phyloP scores from a whole-genome alignment of 2,888 invertebrate genomes.

The Thysanoteuthis rhombus region DNA sequence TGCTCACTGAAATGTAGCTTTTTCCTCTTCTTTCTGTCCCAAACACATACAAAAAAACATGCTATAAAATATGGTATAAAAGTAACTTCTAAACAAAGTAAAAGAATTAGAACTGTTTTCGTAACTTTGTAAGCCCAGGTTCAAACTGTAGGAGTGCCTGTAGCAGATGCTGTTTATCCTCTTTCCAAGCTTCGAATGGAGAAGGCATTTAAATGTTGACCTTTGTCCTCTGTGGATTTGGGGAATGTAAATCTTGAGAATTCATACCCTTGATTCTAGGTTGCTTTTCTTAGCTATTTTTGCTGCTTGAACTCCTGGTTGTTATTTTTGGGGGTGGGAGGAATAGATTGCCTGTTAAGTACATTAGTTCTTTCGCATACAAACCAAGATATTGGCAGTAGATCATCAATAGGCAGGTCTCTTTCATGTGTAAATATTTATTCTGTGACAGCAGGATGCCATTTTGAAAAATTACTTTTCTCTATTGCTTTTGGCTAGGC shows the following conservation, averaged over 20 bases:
- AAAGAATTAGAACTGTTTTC: neutral
- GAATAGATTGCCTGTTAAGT: neutral
- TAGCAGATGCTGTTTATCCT: constrained; percentile 12
- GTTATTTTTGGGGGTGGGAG: neutral
- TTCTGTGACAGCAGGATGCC: neutral
- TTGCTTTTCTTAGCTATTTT: neutral
- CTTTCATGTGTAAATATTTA: neutral
- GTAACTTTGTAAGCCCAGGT: neutral
- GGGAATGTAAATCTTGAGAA: neutral
- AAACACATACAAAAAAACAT: neutral
- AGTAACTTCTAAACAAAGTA: neutral
- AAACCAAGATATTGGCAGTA: neutral
- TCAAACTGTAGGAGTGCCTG: neutral
- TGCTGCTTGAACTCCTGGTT: neutral
- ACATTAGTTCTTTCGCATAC: neutral
- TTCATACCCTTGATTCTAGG: neutral
- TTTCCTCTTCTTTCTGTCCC: too few species aligned
- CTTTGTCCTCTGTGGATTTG: neutral
- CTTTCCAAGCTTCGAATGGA: neutral
- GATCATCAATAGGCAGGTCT: neutral
- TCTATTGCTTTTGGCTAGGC: neutral
- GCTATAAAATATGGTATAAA: neutral
- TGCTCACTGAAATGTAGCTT: too few species aligned
- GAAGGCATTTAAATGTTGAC: neutral
- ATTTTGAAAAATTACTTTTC: neutral